Evolutionary conservation across 2,113 vertebrate species (phyloP), one percentile per base, ranked within the genome.

Genomic region (Tricholaema leucomelas): DNA sequence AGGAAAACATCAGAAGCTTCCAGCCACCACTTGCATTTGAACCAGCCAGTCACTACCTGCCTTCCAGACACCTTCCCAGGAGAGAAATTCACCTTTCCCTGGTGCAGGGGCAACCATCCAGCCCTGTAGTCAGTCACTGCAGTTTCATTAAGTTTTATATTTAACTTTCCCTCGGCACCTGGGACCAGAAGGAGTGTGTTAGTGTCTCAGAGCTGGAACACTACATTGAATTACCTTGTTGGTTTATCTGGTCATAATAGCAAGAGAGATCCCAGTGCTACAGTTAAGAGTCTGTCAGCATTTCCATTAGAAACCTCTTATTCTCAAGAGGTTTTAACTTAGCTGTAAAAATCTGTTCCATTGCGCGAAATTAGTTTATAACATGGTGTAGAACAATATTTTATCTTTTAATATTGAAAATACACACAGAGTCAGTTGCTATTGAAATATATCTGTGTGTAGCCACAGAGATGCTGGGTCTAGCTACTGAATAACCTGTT

Each of bases 221-320:
- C 82, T 87, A 89, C 95, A 94, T 87, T 94, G 95, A 96, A 96
- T 96, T 96, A 94, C 90, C 94, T 93, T 94, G 88, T 96, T 95
- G 94, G 94, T 96, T 95, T 96, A 95, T 96, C 94, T 97, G 95
- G 95, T 94, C 95, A 85, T 85, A 96, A 96, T 21, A 94, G 90
- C 90, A 89, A 81, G 61, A 81, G 73, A 95, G 66, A 96, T 95
- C 96, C 94, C 94, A 78, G 61, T 70, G 91, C 90, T 93, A 65
- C 44, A 94, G 92, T 96, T 96, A 92, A 74, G 84, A 76, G 64
- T 83, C 88, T 96, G 96, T 96, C 96, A 95, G 85, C 91, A 92
- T 94, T 94, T 95, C 95, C 91, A 94, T 96, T 96, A 92, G 56
- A 88, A 91, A 83, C 30, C 73, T 60, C 40, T 91, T 76, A 70